These are phyloP conservation scores for Harpagus bidentatus DNA, from an alignment of 2,113 vertebrate species.

Conservation along the genomic window DNA sequence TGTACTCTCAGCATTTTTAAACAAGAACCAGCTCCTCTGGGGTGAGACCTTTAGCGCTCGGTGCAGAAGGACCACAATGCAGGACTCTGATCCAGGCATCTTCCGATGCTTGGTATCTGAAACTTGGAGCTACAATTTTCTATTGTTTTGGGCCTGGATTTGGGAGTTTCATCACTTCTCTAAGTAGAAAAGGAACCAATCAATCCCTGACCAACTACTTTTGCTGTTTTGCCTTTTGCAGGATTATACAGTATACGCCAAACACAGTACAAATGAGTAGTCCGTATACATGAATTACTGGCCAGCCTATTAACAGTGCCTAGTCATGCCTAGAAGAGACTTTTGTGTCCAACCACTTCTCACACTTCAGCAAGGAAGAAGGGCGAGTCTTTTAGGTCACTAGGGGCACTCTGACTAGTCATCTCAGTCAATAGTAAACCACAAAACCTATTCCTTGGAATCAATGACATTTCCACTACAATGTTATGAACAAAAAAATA, in stretches of 20 bases:
- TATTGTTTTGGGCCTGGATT: not conserved
- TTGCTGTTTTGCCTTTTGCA: not conserved
- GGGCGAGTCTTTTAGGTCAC: not conserved
- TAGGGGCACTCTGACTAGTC: not conserved
- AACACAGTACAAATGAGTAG: not conserved
- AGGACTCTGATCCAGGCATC: not conserved
- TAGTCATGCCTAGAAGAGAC: not conserved
- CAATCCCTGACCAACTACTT: not conserved
- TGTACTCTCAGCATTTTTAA: not conserved
- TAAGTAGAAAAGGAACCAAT: not conserved
- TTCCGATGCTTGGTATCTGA: not conserved
- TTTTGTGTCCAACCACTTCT: not conserved
- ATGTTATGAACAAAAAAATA: not conserved
- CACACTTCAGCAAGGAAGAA: not conserved
- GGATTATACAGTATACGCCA: not conserved
- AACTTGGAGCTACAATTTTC: not conserved
- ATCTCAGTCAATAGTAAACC: not conserved
- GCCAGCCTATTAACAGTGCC: not conserved
- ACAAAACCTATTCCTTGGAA: not conserved
- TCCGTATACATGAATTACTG: not conserved
- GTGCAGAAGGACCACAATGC: not conserved
- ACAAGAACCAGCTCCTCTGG: not conserved
- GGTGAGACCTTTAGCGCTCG: not conserved
- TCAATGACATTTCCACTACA: not conserved
- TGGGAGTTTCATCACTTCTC: not conserved